These are phyloP conservation scores for Molanna angustata DNA, from an alignment of 2,888 invertebrate species.

Conservation along the genomic window DNA sequence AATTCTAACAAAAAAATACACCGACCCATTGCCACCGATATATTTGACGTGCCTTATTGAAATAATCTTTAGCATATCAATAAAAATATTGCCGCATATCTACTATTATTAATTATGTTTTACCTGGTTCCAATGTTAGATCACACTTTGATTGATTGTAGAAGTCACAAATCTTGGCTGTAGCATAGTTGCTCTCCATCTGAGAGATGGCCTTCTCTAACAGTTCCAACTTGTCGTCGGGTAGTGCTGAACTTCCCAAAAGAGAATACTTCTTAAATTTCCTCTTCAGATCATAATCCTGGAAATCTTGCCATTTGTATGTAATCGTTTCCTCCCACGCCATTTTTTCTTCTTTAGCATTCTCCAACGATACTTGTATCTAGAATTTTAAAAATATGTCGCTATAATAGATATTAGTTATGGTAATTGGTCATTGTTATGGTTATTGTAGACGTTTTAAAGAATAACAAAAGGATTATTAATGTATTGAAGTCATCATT, in stretches of 20 bases:
- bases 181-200: slow-evolving; percentile 77
- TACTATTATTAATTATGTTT: slow-evolving; percentile 1
- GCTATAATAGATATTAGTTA: too few relatives aligned
- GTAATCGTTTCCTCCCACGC: slow-evolving; percentile 64
- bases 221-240: slow-evolving; percentile 63
- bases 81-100: too few relatives aligned
- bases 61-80: too few relatives aligned
- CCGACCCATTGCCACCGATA: too few relatives aligned
- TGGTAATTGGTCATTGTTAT: too few relatives aligned
- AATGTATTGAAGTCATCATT: too few relatives aligned
- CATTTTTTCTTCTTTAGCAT: slow-evolving; percentile 47
- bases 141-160: slow-evolving; percentile 63
- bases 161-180: slow-evolving; percentile 73
- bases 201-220: slow-evolving; percentile 62
- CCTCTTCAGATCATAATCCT: slow-evolving; percentile 64
- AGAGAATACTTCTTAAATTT: slow-evolving; percentile 73
- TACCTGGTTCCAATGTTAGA: slow-evolving; percentile 70
- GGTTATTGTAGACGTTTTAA: too few relatives aligned
- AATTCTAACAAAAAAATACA: too few relatives aligned
- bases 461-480: too few relatives aligned
- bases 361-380: slow-evolving; percentile 43
- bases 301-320: slow-evolving; percentile 71
- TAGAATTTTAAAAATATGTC: too few relatives aligned
- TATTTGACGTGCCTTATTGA: too few relatives aligned
- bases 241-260: slow-evolving; percentile 69